phyloP scores from a whole-genome alignment of 2,888 invertebrate genomes.

The Busseola fusca region DNA sequence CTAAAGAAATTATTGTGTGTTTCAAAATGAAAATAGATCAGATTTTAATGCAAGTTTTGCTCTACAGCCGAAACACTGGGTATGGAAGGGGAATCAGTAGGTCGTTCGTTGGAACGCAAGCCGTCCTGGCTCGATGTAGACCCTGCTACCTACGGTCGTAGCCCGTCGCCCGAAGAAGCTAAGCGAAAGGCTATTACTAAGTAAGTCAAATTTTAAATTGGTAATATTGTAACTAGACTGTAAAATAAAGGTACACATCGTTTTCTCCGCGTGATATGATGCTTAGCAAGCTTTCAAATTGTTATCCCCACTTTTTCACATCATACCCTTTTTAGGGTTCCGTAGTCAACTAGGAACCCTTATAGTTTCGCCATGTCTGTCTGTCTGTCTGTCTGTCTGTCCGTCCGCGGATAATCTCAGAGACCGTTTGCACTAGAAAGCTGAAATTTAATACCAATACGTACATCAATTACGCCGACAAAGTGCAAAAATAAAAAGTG shows the following conservation, averaged over 20 bases:
- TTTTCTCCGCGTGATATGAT: not conserved
- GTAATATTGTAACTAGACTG: not conserved
- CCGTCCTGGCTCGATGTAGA: conserved; percentile 87
- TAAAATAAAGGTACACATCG: not conserved
- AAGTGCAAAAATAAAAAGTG: no score
- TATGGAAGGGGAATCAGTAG: conserved; percentile 91
- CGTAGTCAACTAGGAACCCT: no score
- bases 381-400: no score
- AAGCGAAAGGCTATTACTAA: conserved; percentile 80
- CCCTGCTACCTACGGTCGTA: conserved; percentile 72
- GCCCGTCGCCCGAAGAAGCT: conserved; percentile 87
- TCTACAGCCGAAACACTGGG: conserved; percentile 92
- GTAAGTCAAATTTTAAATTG: conserved; percentile 63
- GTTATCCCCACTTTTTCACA: not conserved
- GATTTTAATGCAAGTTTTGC: not conserved
- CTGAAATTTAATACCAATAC: no score
- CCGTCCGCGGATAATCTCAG: no score
- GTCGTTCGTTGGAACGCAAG: conserved; percentile 82
- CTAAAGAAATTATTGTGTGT: not conserved
- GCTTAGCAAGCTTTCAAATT: not conserved
- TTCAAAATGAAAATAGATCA: not conserved
- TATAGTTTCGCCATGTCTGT: no score
- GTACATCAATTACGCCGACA: no score
- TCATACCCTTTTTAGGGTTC: not conserved
- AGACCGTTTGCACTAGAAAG: no score